Conservation (phyloP, 2,113 vertebrate species). For the Penelope pileata region DNA sequence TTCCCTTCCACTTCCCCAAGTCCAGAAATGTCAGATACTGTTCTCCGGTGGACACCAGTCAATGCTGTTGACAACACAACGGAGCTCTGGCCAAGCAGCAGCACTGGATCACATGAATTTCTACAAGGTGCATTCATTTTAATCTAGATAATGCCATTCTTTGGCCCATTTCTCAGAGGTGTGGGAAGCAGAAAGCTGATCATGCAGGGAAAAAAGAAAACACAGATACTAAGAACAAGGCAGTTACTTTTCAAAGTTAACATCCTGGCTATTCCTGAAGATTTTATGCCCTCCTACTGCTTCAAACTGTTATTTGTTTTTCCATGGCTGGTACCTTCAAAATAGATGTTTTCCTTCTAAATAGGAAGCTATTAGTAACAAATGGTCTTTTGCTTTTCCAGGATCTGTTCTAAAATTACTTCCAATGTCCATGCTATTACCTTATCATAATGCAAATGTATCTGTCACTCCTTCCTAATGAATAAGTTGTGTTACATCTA, state of each 20-base stretch:
- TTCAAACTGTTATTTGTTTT: background rate
- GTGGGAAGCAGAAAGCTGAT: background rate
- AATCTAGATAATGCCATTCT: background rate
- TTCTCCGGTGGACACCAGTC: background rate
- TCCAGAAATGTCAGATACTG: background rate
- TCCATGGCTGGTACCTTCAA: background rate
- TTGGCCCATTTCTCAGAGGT: background rate
- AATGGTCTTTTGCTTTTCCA: background rate
- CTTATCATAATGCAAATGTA: background rate
- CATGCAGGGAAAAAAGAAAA: background rate
- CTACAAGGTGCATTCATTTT: background rate
- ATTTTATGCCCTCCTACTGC: background rate
- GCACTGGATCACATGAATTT: background rate
- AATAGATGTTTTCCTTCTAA: background rate
- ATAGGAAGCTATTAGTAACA: background rate
- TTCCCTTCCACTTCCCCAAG: background rate
- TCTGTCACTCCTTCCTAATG: background rate
- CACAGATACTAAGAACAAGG: accelerated
- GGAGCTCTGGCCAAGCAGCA: background rate
- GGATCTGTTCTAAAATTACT: background rate
- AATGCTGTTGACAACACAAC: background rate
- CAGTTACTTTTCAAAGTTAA: background rate
- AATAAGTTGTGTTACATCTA: background rate
- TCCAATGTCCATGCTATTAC: background rate
- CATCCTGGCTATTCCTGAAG: background rate